Evolutionary conservation across 2,797 vertebrate genomes (phyloP), one percentile per base, ranked within the genome.

Genomic region (Enteromius thamalakanensis): DNA sequence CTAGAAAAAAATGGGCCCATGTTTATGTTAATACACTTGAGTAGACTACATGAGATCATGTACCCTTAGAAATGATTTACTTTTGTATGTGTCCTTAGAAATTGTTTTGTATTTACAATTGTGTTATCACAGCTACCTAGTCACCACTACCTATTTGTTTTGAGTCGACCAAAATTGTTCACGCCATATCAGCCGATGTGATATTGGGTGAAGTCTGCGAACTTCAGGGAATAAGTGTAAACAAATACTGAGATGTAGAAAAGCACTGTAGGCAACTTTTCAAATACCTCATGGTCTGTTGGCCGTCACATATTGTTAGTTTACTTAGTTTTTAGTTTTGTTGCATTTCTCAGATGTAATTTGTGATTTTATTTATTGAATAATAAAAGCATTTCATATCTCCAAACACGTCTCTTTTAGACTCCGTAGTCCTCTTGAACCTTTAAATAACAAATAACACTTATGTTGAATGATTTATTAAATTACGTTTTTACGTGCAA

Each of bases 221-320:
- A 55, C 17, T 78, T 79, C 72, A 84, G 70, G 45, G 55, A 76
- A n/a, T 37, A 17, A 69, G 47, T 80, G 9, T 62, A 84, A 76
- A 29, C 19, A 55, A 15, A 81, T 89, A 87, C 14, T 86, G 85
- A 86, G 70, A 74, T 62, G 49, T 78, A 58, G n/a, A 12, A 83
- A 89, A 93, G 91, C 92, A 94, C 91, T 94, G 93, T 94, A 93
- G 92, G 90, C 85, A 91, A 90, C 89, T 89, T 92, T 91, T 91
- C 87, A 87, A 94, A 96, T 98, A 99, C 97, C 96, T 98, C 97
- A 95, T 95, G 96, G 95, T 96, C 96, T 95, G 94, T 90, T 92
- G 96, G 95, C 95, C 96, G 87, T 51, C 95, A 96, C 95, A 92
- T 60, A 1, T 26, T 26, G 11, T 40, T 40, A 45, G 40, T 17